phyloP scores from a whole-genome alignment of 2,797 vertebrate species.

The Malacoctenus gilli region DNA sequence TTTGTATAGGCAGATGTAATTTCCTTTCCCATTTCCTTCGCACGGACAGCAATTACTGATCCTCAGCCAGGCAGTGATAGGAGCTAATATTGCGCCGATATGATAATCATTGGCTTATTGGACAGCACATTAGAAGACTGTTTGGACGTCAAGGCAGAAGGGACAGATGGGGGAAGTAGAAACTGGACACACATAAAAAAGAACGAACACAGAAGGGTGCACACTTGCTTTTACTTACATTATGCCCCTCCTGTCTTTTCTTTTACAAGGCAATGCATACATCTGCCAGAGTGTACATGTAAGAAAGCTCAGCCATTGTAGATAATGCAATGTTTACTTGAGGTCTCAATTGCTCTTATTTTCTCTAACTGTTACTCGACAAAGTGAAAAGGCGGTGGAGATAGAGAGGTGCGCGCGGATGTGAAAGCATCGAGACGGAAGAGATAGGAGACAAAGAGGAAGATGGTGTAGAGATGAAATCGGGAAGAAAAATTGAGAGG shows the following conservation, averaged over 20 bases:
- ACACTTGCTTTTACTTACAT: background rate
- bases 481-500: constrained; percentile 31
- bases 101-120: constrained; percentile 74
- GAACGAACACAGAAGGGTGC: background rate
- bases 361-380: constrained; percentile 15
- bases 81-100: constrained; percentile 74
- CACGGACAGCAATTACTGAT: constrained; percentile 73
- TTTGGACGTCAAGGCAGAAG: constrained; percentile 66
- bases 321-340: background rate
- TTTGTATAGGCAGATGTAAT: constrained; percentile 74
- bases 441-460: constrained; percentile 49
- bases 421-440: constrained; percentile 23
- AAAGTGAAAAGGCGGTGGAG: constrained; percentile 14
- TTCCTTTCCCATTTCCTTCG: constrained; percentile 76
- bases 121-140: constrained; percentile 63
- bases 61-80: constrained; percentile 62
- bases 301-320: constrained; percentile 13
- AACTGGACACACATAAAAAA: constrained; percentile 30
- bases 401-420: constrained; percentile 1
- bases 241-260: constrained; percentile 7
- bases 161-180: constrained; percentile 66
- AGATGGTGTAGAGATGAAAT: constrained; percentile 48
- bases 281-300: constrained; percentile 10
- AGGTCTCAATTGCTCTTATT: constrained; percentile 9
- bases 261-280: background rate